These are phyloP conservation scores for Incurvaria masculella DNA, from an alignment of 2,888 invertebrate genomes.

Conservation along the genomic window DNA sequence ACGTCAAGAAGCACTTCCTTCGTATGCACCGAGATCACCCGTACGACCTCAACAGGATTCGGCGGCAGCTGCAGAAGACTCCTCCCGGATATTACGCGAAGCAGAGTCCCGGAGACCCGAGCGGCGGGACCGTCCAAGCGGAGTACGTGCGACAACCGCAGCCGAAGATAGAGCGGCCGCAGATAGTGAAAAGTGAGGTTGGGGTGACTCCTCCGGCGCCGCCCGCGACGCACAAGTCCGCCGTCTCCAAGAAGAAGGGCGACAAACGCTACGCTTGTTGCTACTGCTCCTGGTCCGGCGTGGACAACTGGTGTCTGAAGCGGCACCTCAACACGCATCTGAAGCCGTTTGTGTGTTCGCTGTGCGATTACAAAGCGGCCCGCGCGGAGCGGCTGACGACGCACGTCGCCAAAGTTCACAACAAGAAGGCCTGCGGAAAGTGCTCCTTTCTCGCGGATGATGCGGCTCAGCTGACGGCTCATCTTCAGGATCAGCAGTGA, in stretches of 20 bases:
- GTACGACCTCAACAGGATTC: slow-evolving; percentile 80
- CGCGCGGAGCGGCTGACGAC: slow-evolving; percentile 86
- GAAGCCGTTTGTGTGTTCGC: slow-evolving; percentile 85
- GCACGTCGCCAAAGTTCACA: slow-evolving; percentile 89
- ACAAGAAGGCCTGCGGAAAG: slow-evolving; percentile 85
- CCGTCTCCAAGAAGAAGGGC: slow-evolving; percentile 45
- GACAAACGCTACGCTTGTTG: slow-evolving; percentile 81
- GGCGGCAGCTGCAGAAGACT: slow-evolving; percentile 61
- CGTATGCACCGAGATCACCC: slow-evolving; percentile 89
- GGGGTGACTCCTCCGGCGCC: slow-evolving; percentile 15
- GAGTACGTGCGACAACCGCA: slow-evolving; percentile 24
- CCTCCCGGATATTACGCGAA: slow-evolving; percentile 31
- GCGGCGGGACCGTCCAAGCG: slow-evolving; percentile 17
- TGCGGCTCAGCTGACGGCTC: slow-evolving; percentile 71
- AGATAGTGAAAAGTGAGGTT: slow-evolving; percentile 33
- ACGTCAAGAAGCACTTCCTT: slow-evolving; percentile 91
- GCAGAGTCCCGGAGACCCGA: slow-evolving; percentile 8
- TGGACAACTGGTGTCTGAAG: slow-evolving; percentile 92
- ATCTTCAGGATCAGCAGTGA: slow-evolving; percentile 75
- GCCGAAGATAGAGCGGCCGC: slow-evolving; percentile 39
- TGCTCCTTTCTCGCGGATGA: slow-evolving; percentile 87
- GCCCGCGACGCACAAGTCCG: slow-evolving; percentile 24
- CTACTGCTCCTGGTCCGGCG: slow-evolving; percentile 90
- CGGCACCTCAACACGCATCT: slow-evolving; percentile 90
- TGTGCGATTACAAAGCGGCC: slow-evolving; percentile 93